Base-by-base conservation (phyloP, 2,113 vertebrate genomes). In the Platycercus adscitus region DNA sequence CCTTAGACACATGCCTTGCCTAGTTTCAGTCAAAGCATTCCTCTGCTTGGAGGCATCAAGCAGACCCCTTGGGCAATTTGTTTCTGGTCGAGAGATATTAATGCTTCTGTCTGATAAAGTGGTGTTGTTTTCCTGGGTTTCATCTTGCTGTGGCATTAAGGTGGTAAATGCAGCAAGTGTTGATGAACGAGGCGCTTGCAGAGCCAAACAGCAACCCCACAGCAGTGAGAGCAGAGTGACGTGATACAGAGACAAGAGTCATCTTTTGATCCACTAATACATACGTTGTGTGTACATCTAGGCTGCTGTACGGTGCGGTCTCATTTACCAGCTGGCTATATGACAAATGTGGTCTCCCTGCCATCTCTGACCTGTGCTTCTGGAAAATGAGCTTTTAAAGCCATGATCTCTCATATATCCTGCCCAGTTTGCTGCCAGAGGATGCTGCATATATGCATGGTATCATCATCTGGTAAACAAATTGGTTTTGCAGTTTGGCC, bases 81-180 rank as follows among this genome's bases (percentile, higher is more conserved):
- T 93, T 96, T 97, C 95, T 53, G 73, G 77, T 91, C 1, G 26
- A 82, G 91, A 92, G 58, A 92, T 71, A 93, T 64, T 72, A 89
- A 86, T 82, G 90, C 80, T 97, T 83, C 72, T 49, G 35, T 72
- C 70, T 70, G 90, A 97, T 95, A 86, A 93, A 92, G 44, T n/a
- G 49, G 8, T 91, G 84, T 55, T 94, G 64, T 92, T 97, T 94
- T 79, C 93, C 85, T 91, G 41, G 10, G 70, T 89, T 93, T 89
- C 83, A 77, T 91, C 93, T 58, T 95, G 46, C 68, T 41, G 44
- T 52, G 75, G 52, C 49, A 64, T 83, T 86, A 63, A 58, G 77
- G 41, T 24, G 81, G 47, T 44, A 39, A 91, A 86, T 1, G 78
- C 89, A 93, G 89, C 91, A 95, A 91, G 81, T 91, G 65, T 55